Percentiles rank a stretch among this genome's conserved stretches.
Conservation (phyloP, 1,140 invertebrate species). For the Heliothis virescens region DNA sequence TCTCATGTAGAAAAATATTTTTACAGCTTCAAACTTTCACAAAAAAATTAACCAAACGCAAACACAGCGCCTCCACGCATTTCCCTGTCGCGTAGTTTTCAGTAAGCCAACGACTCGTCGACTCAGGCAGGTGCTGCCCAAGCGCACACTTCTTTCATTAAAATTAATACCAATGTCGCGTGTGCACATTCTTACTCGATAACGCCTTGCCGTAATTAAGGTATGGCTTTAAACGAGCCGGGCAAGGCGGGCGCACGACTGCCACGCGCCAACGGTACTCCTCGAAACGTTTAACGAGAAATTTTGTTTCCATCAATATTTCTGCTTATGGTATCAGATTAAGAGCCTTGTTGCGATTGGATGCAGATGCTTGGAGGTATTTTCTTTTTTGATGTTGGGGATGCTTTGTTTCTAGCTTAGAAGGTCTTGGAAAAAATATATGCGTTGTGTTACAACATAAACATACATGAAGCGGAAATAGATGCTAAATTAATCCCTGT, state of each 20-base stretch:
- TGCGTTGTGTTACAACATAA: too few species aligned
- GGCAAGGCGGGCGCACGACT: conserved; percentile 68
- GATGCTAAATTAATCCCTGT: too few species aligned
- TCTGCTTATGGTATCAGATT: conserved; percentile 80
- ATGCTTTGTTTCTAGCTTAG: neutral
- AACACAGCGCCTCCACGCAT: conserved; percentile 52
- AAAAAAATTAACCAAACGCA: too few species aligned
- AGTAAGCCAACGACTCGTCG: conserved; percentile 70
- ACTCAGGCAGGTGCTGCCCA: conserved; percentile 75
- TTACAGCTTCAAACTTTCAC: too few species aligned
- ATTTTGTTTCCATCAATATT: conserved; percentile 75
- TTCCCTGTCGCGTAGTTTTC: conserved; percentile 69
- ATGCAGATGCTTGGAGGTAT: conserved; percentile 11
- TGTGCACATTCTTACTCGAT: conserved; percentile 85
- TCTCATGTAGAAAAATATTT: too few species aligned
- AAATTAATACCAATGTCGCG: conserved; percentile 86
- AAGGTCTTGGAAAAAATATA: too few species aligned
- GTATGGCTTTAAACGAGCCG: conserved; percentile 76
- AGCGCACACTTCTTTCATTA: conserved; percentile 85
- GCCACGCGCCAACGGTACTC: conserved; percentile 79
- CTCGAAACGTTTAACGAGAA: conserved; percentile 68
- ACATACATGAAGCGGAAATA: too few species aligned
- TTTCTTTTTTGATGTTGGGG: neutral
- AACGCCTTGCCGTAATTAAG: conserved; percentile 84
- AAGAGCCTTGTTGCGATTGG: conserved; percentile 51